phyloP scores from a whole-genome alignment of 2,113 vertebrate genomes.

The Cavia aperea region DNA sequence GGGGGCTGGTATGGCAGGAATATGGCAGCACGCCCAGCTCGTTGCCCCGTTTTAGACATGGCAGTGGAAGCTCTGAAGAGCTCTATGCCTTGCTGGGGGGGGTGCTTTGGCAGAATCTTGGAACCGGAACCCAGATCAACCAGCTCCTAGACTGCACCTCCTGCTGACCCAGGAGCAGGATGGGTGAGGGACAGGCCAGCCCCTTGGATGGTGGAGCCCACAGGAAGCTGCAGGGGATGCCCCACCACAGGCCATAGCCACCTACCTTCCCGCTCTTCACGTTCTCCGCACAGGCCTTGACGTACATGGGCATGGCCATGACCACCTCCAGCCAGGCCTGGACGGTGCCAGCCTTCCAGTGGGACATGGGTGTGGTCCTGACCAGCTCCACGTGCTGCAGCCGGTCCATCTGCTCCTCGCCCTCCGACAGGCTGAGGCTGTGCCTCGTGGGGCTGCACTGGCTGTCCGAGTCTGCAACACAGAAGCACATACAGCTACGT shows the following conservation, averaged over 20 bases:
- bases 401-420: conserved; percentile 85
- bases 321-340: conserved; percentile 91
- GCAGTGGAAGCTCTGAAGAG: background rate
- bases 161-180: too few species aligned
- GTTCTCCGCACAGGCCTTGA: conserved; percentile 83
- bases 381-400: conserved; percentile 88
- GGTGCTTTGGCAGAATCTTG: background rate
- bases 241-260: accelerated
- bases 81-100: background rate
- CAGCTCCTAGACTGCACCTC: background rate
- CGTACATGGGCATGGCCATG: conserved; percentile 93
- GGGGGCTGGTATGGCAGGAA: background rate
- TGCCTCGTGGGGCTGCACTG: conserved; percentile 80
- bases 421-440: conserved; percentile 82
- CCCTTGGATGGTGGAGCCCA: background rate
- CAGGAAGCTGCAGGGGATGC: background rate
- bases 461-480: conserved; percentile 83
- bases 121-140: background rate
- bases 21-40: background rate
- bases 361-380: conserved; percentile 83
- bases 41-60: background rate
- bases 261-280: conserved; percentile 88
- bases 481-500: background rate
- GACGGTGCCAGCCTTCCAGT: conserved; percentile 85
- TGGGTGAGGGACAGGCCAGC: background rate